Evolutionary conservation across 2,888 invertebrate genomes (phyloP).

Genomic region (Heliconius ismenius): DNA sequence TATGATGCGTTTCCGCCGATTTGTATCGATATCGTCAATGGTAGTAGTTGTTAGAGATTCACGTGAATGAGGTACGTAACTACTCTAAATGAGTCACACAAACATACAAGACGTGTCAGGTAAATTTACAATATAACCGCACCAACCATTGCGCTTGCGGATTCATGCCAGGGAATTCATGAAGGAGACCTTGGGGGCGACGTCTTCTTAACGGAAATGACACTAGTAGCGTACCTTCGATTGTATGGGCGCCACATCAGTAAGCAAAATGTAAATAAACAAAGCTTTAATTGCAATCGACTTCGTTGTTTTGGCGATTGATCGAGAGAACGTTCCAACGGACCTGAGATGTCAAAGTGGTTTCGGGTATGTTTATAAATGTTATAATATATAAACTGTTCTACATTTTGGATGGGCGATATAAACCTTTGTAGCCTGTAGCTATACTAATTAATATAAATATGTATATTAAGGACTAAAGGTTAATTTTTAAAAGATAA

Average conservation of each 20-base stretch:
- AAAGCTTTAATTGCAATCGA: conserved; percentile 31
- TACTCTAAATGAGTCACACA: conserved; percentile 40
- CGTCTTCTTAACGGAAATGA: conserved; percentile 67
- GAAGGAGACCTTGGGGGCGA: conserved; percentile 63
- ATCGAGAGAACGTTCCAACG: conserved; percentile 51
- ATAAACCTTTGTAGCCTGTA: not conserved
- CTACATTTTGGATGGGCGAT: not conserved
- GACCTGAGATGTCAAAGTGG: conserved; percentile 65
- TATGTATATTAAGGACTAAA: not conserved
- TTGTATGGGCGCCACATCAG: conserved; percentile 61
- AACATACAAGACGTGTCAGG: conserved; percentile 56
- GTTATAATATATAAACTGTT: conserved; percentile 5
- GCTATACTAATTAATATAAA: not conserved
- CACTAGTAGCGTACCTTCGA: conserved; percentile 65
- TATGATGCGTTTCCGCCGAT: conserved; percentile 17
- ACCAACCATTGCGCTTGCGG: conserved; percentile 57
- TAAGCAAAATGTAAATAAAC: conserved; percentile 47
- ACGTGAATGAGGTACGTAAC: conserved; percentile 26
- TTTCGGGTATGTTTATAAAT: conserved; percentile 66
- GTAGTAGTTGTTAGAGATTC: conserved; percentile 14
- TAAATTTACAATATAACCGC: conserved; percentile 65
- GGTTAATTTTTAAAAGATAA: not conserved
- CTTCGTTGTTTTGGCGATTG: conserved; percentile 63
- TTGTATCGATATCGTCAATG: conserved; percentile 21
- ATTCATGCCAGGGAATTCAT: conserved; percentile 75